phyloP scores from a whole-genome alignment of 2,888 invertebrate genomes.

The Podabrus alpinus region DNA sequence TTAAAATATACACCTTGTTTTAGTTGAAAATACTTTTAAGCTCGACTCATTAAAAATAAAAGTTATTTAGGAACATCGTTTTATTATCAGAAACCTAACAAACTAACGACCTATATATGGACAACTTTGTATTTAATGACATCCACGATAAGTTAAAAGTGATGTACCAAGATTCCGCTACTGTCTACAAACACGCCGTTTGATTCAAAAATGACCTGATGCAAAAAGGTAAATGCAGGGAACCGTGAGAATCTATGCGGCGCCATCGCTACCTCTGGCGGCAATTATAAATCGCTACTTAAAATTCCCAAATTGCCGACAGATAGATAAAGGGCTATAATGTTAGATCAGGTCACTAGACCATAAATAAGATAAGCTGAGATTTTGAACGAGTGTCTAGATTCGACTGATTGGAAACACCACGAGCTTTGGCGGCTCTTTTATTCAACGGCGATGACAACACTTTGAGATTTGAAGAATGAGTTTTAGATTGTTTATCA shows the following conservation, averaged over 20 bases:
- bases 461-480: conserved; percentile 45
- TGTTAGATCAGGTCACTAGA: conserved; percentile 52
- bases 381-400: conserved; percentile 54
- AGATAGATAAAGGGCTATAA: conserved; percentile 47
- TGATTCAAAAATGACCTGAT: conserved; percentile 35
- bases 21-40: conserved; percentile 29
- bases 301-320: conserved; percentile 52
- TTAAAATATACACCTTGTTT: conserved; percentile 27
- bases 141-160: conserved; percentile 51
- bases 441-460: conserved; percentile 46
- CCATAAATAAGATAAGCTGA: conserved; percentile 54
- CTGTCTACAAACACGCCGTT: conserved; percentile 48
- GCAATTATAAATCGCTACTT: conserved; percentile 54
- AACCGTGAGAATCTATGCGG: conserved; percentile 47
- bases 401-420: conserved; percentile 50
- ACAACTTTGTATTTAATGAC: conserved; percentile 53
- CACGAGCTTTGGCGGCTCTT: conserved; percentile 44
- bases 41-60: conserved; percentile 51
- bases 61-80: conserved; percentile 45
- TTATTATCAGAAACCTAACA: conserved; percentile 45
- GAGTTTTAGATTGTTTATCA: conserved; percentile 46
- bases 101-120: conserved; percentile 48
- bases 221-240: conserved; percentile 26
- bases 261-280: conserved; percentile 44
- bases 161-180: conserved; percentile 56